phyloP scores from a whole-genome alignment of 1,140 invertebrate genomes.

The Drosophila subpulchrella region DNA sequence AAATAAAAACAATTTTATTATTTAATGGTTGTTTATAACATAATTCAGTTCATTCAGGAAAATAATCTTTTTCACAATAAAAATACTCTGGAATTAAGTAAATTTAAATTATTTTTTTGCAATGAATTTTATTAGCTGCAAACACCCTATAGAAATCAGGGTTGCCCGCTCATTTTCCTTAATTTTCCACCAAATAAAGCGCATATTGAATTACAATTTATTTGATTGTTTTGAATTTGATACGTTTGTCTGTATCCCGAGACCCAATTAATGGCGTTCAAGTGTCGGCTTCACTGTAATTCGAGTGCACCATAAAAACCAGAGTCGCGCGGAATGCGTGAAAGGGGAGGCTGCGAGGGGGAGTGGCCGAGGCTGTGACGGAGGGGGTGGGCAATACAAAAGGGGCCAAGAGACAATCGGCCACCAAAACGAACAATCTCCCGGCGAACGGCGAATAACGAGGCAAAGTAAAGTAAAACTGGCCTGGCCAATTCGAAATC shows the following conservation, averaged over 20 bases:
- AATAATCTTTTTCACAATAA: no score
- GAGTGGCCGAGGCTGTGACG: background rate
- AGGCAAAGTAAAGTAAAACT: slow-evolving; percentile 36
- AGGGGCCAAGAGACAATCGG: slow-evolving; percentile 40
- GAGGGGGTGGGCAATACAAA: slow-evolving; percentile 2
- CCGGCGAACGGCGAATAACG: slow-evolving; percentile 8
- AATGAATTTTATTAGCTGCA: no score
- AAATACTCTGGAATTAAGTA: no score
- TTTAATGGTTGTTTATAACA: no score
- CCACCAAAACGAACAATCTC: slow-evolving; percentile 31
- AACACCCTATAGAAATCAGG: background rate
- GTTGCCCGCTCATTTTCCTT: background rate
- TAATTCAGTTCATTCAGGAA: no score
- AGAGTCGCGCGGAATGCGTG: slow-evolving; percentile 53
- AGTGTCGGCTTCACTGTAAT: slow-evolving; percentile 32
- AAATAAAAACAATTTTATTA: background rate
- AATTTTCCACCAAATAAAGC: background rate
- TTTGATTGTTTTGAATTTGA: slow-evolving; percentile 2
- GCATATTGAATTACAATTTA: background rate
- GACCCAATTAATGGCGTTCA: slow-evolving; percentile 18
- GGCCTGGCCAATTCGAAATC: slow-evolving; percentile 54
- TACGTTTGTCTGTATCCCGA: slow-evolving; percentile 11
- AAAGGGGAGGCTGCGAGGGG: slow-evolving; percentile 6
- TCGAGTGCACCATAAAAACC: slow-evolving; percentile 46
- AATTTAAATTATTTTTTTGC: no score